phyloP scores from a whole-genome alignment of 2,113 vertebrate genomes.

The Corythaeola cristata region DNA sequence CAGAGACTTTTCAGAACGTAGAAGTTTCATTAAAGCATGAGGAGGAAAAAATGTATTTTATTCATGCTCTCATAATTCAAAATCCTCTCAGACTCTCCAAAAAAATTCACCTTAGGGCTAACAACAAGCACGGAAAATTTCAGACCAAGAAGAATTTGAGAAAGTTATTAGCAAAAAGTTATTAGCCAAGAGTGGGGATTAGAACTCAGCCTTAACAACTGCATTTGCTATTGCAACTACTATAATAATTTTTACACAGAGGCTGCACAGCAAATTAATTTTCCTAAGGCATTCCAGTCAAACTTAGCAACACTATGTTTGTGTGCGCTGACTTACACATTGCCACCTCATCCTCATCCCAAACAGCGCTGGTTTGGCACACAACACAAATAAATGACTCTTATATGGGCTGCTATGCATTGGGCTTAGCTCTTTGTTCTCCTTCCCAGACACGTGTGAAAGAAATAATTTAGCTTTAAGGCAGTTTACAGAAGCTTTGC shows the following conservation, averaged over 20 bases:
- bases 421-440: background rate
- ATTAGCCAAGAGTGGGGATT: background rate
- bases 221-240: background rate
- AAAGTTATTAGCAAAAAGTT: conserved; percentile 4
- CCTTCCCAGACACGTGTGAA: background rate
- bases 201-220: conserved; percentile 9
- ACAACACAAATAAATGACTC: background rate
- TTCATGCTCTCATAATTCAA: background rate
- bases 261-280: conserved; percentile 20
- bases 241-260: background rate
- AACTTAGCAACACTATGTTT: background rate
- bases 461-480: background rate
- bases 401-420: background rate
- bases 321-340: background rate
- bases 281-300: conserved; percentile 1
- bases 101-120: conserved; percentile 37
- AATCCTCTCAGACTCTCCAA: background rate
- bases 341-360: background rate
- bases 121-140: background rate
- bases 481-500: background rate
- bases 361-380: background rate
- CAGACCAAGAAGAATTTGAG: background rate
- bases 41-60: background rate
- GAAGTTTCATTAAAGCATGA: background rate
- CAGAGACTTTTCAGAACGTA: conserved; percentile 20